Evolutionary conservation across 1,140 invertebrate genomes (phyloP).

Genomic region (Dendroctonus ponderosae): DNA sequence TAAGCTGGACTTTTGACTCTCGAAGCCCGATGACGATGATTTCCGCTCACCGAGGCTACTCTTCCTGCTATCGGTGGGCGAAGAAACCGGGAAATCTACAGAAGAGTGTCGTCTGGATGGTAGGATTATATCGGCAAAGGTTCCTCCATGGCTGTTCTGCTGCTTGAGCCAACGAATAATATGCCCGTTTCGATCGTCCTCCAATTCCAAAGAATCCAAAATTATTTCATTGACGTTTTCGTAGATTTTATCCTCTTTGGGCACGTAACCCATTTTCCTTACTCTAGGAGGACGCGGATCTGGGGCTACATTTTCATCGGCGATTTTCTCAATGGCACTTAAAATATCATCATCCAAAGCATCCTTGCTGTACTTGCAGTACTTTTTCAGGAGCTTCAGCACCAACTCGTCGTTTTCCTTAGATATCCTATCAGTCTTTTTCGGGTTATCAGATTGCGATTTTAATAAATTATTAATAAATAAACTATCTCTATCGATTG

Average conservation of each 20-base stretch:
- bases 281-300: constrained; percentile 34
- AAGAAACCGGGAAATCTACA: constrained; percentile 35
- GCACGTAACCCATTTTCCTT: constrained; percentile 47
- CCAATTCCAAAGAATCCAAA: constrained; percentile 35
- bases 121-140: constrained; percentile 22
- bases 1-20: constrained; percentile 43
- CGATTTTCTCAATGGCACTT: constrained; percentile 45
- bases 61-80: constrained; percentile 45
- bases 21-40: constrained; percentile 42
- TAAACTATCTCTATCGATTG: constrained; percentile 44
- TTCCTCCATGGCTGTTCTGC: constrained; percentile 41
- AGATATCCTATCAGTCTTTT: constrained; percentile 44
- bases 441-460: constrained; percentile 38
- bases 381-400: constrained; percentile 47
- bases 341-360: constrained; percentile 47
- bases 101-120: constrained; percentile 38
- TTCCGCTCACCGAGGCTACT: constrained; percentile 40
- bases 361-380: constrained; percentile 48
- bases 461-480: constrained; percentile 48
- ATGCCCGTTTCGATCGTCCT: constrained; percentile 49
- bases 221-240: constrained; percentile 44
- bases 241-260: constrained; percentile 47
- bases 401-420: constrained; percentile 48
- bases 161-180: constrained; percentile 49
- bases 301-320: constrained; percentile 26